Base-by-base conservation (phyloP, 2,113 vertebrate species). In the Neomonachus schauinslandi region DNA sequence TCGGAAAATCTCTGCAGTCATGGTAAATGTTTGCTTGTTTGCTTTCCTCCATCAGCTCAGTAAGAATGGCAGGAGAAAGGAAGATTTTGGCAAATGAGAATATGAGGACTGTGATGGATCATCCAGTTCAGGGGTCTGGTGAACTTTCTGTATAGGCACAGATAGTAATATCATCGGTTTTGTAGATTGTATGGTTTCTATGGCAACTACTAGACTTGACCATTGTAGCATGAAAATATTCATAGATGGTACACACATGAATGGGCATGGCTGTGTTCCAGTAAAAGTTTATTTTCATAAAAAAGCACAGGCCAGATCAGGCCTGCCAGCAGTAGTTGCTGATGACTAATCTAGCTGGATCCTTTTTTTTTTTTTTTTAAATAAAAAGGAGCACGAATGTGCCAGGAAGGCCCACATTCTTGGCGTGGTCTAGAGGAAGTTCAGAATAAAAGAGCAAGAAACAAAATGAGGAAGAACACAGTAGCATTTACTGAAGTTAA, bases 1-100 rank as follows among this genome's bases (percentile, higher is more conserved):
- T 94, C 1, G 28, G 91, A 96, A 93, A 94, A 94, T 81, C 55
- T 89, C 31, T 51, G 31, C 36, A 69, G 9, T 69, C n/a, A n/a
- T 65, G 28, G 42, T 51, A 21, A 82, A 72, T 42, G 46, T 42
- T 93, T 36, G 26, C 51, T 85, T 63, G 7, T 72, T 89, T 96
- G 28, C 77, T 42, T 80, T 87, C 10, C 65, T 86, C 22, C 36
- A 31, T 63, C 21, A 36, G 21, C 61, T 77, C 49, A 39, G 21
- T 24, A 67, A 87, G 36, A 95, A 76, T 39, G 28, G 15, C 39
- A 76, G 10, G 8, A 24, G 51, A 57, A 89, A 24, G 65, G 26
- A 86, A 21, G 13, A 79, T 51, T 94, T 57, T 72, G 69, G 74
- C 69, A 39, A 87, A 36, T 5, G 6, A 87, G n/a, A 63, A 53